Conservation (phyloP, 2,113 vertebrate species). For the Chauna torquata region DNA sequence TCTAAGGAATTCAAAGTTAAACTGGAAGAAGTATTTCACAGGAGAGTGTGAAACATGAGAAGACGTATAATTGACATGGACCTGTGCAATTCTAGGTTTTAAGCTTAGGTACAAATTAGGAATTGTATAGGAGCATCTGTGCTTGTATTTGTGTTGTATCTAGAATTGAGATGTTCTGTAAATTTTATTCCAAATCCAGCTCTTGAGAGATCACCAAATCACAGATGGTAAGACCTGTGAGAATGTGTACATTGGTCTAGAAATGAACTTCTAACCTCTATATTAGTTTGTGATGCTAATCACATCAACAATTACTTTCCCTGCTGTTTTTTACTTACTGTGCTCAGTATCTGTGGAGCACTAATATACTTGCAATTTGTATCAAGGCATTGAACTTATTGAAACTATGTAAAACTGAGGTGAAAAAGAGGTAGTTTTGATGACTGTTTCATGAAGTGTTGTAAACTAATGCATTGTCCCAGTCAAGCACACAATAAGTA, state of each 20-base stretch:
- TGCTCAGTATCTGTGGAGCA: background rate
- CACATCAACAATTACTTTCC: background rate
- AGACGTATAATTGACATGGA: background rate
- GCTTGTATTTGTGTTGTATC: constrained; percentile 5
- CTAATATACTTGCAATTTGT: background rate
- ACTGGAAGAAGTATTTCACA: background rate
- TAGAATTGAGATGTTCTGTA: background rate
- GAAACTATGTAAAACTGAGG: background rate
- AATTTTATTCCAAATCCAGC: constrained; percentile 15
- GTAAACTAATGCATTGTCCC: background rate
- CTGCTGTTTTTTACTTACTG: background rate
- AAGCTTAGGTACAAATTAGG: background rate
- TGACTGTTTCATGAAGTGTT: background rate
- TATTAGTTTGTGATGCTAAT: constrained; percentile 35
- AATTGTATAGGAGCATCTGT: constrained; percentile 46
- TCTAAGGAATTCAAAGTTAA: background rate
- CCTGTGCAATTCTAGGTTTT: constrained; percentile 19
- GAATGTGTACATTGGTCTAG: constrained; percentile 10
- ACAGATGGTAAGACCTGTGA: background rate
- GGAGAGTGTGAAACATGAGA: background rate
- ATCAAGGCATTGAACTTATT: background rate
- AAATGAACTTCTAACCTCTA: constrained; percentile 23
- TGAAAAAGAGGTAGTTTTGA: background rate
- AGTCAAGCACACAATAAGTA: background rate
- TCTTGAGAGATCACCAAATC: constrained; percentile 7